A percentile compares a stretch with the other conserved stretches of the same genome.
phyloP scores from a whole-genome alignment of 2,888 invertebrate genomes.

The Drosophila anomalata region DNA sequence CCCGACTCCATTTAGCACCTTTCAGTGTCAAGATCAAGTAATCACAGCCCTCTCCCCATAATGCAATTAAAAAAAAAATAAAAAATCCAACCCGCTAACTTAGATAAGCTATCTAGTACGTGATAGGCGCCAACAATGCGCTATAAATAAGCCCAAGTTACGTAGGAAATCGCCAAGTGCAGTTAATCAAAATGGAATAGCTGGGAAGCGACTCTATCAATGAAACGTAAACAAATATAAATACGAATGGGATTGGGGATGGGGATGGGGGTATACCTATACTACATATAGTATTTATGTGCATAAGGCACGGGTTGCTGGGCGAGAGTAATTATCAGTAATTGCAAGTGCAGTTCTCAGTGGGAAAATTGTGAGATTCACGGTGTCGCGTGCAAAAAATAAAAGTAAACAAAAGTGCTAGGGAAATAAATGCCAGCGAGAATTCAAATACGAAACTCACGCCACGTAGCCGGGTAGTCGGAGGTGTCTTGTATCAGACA shows the following conservation, averaged over 20 bases:
- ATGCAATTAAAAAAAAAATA: constrained; percentile 1
- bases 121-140: constrained; percentile 17
- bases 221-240: constrained; percentile 26
- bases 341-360: constrained; percentile 18
- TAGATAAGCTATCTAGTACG: constrained; percentile 12
- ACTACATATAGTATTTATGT: no score
- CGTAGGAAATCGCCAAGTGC: constrained; percentile 18
- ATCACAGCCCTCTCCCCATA: neutral
- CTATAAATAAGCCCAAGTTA: constrained; percentile 26
- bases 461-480: constrained; percentile 1
- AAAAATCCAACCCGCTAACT: neutral
- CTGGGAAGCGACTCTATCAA: constrained; percentile 28
- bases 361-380: constrained; percentile 8
- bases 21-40: constrained; percentile 16
- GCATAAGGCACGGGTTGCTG: neutral
- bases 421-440: constrained; percentile 16
- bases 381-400: constrained; percentile 37
- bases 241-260: neutral
- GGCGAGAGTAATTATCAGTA: constrained; percentile 27
- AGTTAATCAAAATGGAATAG: constrained; percentile 26
- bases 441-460: constrained; percentile 1
- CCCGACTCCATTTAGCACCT: constrained; percentile 2
- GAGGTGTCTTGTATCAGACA: constrained; percentile 7
- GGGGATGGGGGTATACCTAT: neutral
- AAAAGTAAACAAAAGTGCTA: constrained; percentile 15